Base-by-base conservation (phyloP, 1,140 invertebrate genomes). In the Musca vetustissima region DNA sequence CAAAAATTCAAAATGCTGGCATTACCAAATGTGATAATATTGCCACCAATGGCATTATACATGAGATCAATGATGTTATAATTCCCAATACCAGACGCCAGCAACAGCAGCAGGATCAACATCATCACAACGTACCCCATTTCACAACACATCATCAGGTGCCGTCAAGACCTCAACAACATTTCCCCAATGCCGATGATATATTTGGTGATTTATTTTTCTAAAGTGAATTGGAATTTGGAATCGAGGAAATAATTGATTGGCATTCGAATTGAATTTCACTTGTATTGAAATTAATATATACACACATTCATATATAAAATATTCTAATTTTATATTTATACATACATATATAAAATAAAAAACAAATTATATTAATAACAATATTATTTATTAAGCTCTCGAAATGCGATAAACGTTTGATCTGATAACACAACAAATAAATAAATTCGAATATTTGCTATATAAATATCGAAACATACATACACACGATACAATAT, bases 1-100 rank as follows among this genome's bases (percentile, higher is more conserved):
- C 88, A 19, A 83, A 84, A 69, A 85, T 88, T 67, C 87, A 87
- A 64, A 83, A 83, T 61, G 84, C 85, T 32, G 82, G 83, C 9
- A 84, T 88, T 17, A 85, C 83, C 17, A 84, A 86, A 71, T 89
- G 88, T 77, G 87, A 89, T 79, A 79, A 85, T 55, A 79, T 87
- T 66, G 85, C 87, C 53, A 84, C 83, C 14, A 89, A 89, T 76
- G 88, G 88, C 50, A 84, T 89, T 36, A 73, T 89, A 3, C 88
- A 89, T 73, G 85, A 85, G 53, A 84, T 89, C 59, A 87, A 88
- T 74, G 83, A 83, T 71, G 83, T 87, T 49, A 80, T 85, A 43
- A 73, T 77, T 32, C 72, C 74, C 19, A 43, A 36, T 24, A 17
- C 17, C 50, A 61, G 52, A 24, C 57, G 71, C 17, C 71, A 71